phyloP scores from a whole-genome alignment of 2,113 vertebrate genomes.

The Chloebia gouldiae region DNA sequence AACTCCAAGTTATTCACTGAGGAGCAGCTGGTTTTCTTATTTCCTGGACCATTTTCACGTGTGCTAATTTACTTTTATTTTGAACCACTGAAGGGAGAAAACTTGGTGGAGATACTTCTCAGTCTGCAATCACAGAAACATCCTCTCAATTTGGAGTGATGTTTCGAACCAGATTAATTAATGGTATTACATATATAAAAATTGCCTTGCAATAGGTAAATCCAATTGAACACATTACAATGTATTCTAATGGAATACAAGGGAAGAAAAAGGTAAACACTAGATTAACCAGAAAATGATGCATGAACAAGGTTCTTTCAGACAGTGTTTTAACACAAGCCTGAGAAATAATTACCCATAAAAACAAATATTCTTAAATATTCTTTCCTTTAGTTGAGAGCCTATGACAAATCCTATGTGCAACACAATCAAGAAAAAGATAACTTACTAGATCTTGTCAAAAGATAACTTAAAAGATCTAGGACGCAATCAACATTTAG shows the following conservation, averaged over 20 bases:
- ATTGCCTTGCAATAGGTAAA: neutral
- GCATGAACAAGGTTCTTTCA: neutral
- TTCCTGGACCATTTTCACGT: neutral
- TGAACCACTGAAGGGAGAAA: neutral
- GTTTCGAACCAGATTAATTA: constrained; percentile 44
- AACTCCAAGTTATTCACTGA: neutral
- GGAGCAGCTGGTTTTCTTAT: neutral
- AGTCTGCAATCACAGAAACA: neutral
- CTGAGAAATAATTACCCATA: neutral
- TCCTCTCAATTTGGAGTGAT: neutral
- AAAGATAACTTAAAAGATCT: neutral
- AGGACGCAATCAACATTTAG: neutral
- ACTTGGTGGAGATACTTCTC: neutral
- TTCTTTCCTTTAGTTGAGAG: neutral
- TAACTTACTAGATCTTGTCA: neutral
- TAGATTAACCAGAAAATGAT: neutral
- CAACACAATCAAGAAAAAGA: neutral
- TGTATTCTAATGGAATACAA: neutral
- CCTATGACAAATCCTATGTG: neutral
- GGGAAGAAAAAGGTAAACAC: neutral
- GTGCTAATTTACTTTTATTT: neutral
- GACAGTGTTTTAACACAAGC: neutral
- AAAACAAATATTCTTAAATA: neutral
- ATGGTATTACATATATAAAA: constrained; percentile 7
- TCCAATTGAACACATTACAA: neutral